Percentiles rank a stretch among this genome's conserved stretches.
Conservation (phyloP, 2,888 invertebrate species). For the Biston stratarius region DNA sequence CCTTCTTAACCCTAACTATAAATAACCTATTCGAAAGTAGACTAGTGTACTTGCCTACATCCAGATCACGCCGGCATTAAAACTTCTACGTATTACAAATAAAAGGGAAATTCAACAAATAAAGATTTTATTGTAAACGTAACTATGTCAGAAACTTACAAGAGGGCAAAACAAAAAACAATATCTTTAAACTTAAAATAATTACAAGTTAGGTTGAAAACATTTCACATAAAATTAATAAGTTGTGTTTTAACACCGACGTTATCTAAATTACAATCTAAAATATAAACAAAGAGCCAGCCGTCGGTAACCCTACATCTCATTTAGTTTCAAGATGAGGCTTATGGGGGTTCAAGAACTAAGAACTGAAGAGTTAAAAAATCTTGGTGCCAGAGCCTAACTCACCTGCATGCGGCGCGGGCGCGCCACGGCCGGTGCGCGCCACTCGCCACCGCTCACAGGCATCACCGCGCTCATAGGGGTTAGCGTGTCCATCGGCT, state of each 20-base stretch:
- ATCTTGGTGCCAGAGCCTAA: slow-evolving; percentile 49
- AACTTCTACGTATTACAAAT: slow-evolving; percentile 54
- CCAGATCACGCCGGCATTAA: slow-evolving; percentile 73
- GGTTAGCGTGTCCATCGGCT: neutral
- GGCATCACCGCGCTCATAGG: neutral
- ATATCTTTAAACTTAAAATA: slow-evolving; percentile 41
- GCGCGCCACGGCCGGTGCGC: slow-evolving; percentile 44
- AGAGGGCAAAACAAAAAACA: slow-evolving; percentile 54
- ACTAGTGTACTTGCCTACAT: neutral
- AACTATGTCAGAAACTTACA: slow-evolving; percentile 49
- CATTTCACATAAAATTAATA: slow-evolving; percentile 36
- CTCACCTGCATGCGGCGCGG: slow-evolving; percentile 65
- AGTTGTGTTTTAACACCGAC: slow-evolving; percentile 79
- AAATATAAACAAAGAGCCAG: too few species aligned
- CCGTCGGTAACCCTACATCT: too few species aligned
- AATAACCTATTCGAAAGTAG: neutral
- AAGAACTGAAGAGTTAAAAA: too few species aligned
- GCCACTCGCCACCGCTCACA: slow-evolving; percentile 40
- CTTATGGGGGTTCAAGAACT: too few species aligned
- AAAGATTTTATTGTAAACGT: slow-evolving; percentile 63
- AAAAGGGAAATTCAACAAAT: slow-evolving; percentile 51
- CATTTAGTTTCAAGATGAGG: too few species aligned
- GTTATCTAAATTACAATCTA: slow-evolving; percentile 53
- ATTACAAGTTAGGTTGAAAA: slow-evolving; percentile 42
- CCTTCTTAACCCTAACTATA: too few species aligned